Percentiles rank a stretch among this genome's conserved stretches.
Conservation (phyloP, 1,140 invertebrate genomes). For the Camponotus vicinus region DNA sequence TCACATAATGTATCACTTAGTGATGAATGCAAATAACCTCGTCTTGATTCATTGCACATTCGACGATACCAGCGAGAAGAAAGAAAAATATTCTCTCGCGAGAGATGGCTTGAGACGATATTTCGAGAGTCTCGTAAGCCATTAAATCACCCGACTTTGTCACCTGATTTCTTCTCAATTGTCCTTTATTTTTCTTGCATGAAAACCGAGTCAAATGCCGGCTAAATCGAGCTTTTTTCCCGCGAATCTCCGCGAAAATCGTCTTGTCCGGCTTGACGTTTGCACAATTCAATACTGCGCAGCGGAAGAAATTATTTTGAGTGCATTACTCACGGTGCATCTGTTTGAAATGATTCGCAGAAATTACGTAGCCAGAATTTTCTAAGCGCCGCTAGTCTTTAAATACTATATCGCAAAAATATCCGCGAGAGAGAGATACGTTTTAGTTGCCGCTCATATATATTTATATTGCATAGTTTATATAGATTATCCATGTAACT, state of each 20-base stretch:
- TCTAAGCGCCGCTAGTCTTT: constrained; percentile 24
- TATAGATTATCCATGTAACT: no score
- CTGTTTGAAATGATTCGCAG: constrained; percentile 58
- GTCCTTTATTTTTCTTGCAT: neutral
- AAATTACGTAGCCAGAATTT: constrained; percentile 55
- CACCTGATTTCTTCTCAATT: constrained; percentile 13
- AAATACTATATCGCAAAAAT: constrained; percentile 28
- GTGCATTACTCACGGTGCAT: constrained; percentile 64
- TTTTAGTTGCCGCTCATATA: neutral
- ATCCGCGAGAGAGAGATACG: neutral
- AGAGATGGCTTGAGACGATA: constrained; percentile 27
- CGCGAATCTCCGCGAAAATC: constrained; percentile 45
- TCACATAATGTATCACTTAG: constrained; percentile 7
- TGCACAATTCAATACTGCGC: constrained; percentile 45
- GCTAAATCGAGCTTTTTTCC: constrained; percentile 50
- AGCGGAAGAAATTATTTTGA: constrained; percentile 62
- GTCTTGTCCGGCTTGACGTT: neutral
- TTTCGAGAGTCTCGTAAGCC: constrained; percentile 49
- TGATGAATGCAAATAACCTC: constrained; percentile 52
- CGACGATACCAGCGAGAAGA: neutral
- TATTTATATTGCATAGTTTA: neutral
- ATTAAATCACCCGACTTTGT: constrained; percentile 52
- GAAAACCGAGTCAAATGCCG: constrained; percentile 30
- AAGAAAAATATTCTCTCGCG: neutral
- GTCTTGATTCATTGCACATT: constrained; percentile 52